Conservation (phyloP, 2,888 invertebrate genomes). For the Caenorhabditis macrosperma region DNA sequence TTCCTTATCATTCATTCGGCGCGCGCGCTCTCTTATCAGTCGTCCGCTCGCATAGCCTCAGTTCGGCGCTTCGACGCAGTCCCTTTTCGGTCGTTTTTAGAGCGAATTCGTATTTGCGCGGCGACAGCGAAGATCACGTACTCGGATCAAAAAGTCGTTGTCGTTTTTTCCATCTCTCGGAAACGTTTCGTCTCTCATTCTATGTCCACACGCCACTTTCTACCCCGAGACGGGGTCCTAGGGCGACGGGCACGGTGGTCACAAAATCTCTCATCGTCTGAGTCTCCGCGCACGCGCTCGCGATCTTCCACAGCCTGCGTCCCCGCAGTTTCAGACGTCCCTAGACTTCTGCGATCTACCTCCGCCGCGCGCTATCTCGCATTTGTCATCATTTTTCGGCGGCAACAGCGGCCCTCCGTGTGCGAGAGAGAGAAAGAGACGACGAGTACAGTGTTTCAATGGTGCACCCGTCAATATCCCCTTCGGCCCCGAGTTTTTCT, state of each 20-base stretch:
- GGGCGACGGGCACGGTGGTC: constrained; percentile 49
- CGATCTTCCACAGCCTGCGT: constrained; percentile 13
- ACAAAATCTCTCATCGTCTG: constrained; percentile 28
- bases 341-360: constrained; percentile 17
- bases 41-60: background rate
- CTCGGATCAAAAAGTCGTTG: constrained; percentile 32
- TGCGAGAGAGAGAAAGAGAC: constrained; percentile 2
- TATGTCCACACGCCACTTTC: constrained; percentile 37
- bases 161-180: constrained; percentile 8
- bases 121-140: background rate
- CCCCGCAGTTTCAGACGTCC: constrained; percentile 3
- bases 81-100: background rate
- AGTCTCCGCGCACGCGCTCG: background rate
- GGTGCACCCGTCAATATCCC: constrained; percentile 3
- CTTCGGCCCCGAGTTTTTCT: background rate
- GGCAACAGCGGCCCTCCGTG: background rate
- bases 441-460: constrained; percentile 35
- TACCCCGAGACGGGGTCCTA: too few relatives aligned
- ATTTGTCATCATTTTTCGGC: constrained; percentile 51
- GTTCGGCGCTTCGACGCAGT: background rate
- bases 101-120: background rate
- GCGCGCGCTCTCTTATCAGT: too few relatives aligned
- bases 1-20: too few relatives aligned
- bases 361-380: constrained; percentile 24
- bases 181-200: constrained; percentile 21